Base-by-base conservation (phyloP, 2,113 vertebrate genomes). In the Anhinga anhinga region DNA sequence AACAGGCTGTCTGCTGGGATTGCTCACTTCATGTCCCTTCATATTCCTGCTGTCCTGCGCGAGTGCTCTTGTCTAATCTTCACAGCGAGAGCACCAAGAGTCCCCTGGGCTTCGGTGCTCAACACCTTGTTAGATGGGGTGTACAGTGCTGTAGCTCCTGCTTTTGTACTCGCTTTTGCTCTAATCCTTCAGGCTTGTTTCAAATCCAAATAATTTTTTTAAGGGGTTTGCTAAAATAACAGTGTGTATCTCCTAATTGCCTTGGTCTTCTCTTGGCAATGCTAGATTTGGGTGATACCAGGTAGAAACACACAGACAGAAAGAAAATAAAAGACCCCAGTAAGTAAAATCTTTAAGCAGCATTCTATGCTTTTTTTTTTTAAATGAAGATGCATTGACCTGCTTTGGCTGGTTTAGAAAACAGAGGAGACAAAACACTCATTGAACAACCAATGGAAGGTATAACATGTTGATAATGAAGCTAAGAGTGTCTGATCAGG, bases 41-140 rank as follows among this genome's bases (percentile, higher is more conserved):
- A 61, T 98, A 97, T 98, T 96, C 95, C 97, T 81, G 92, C 91
- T 97, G 82, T 98, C 98, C 97, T 98, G 97, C 76, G 49, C 66
- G 95, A 98, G 96, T 98, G 98, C 97, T 97, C 97, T 97, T 97
- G 97, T 99, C 98, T 99, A 98, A 98, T 99, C 98, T 98, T 98
- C 95, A 94, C 96, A 96, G 95, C 71, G 79, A 98, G 98, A 94
- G 97, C 94, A 98, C 98, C 96, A 92, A 93, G 94, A 93, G 95
- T 98, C 98, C 99, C 98, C 88, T 93, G 98, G 98, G 98, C 97
- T 98, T 95, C 44, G 77, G 90, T 97, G 96, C 98, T 98, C 98
- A 97, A 93, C 97, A 98, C 98, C 98, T 98, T 98, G 98, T 99
- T 99, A 98, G 98, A 98, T 32, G 96, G 98, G 97, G 97, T 93